These are phyloP conservation scores for Drosophila willistoni DNA, from an alignment of 1,140 invertebrate genomes.

Conservation along the genomic window DNA sequence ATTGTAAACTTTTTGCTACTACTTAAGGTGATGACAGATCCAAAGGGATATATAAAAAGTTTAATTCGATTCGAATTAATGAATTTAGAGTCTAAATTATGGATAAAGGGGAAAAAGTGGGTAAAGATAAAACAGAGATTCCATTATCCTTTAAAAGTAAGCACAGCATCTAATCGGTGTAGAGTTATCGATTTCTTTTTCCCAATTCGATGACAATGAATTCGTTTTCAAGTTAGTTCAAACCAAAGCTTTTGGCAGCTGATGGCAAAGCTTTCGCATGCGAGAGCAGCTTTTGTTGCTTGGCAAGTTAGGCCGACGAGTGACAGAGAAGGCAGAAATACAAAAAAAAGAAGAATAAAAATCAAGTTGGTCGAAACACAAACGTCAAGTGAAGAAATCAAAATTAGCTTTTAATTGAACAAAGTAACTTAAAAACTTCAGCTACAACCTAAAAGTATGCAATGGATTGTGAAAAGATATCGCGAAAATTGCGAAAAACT, in stretches of 20 bases:
- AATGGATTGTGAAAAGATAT: not conserved
- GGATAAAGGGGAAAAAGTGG: too few species aligned
- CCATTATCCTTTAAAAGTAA: too few species aligned
- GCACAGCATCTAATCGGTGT: too few species aligned
- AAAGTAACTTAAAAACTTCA: not conserved
- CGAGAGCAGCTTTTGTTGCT: not conserved
- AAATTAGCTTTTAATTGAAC: slow-evolving; percentile 10
- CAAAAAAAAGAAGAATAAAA: not conserved
- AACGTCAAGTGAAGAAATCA: slow-evolving; percentile 9
- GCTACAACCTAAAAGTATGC: slow-evolving; percentile 14
- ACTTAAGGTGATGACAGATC: too few species aligned
- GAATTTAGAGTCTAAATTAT: too few species aligned
- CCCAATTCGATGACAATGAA: not conserved
- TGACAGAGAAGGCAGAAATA: not conserved
- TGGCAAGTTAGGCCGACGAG: not conserved
- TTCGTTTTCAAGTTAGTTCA: not conserved
- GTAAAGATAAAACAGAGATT: too few species aligned
- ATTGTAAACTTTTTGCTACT: too few species aligned
- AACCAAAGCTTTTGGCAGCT: not conserved
- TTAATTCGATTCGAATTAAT: too few species aligned
- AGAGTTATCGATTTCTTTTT: not conserved
- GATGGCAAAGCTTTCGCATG: not conserved
- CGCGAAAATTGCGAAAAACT: not conserved
- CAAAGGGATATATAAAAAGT: too few species aligned
- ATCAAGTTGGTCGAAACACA: not conserved